Evolutionary conservation across 2,113 vertebrate genomes (phyloP).

Genomic region (Merops nubicus): DNA sequence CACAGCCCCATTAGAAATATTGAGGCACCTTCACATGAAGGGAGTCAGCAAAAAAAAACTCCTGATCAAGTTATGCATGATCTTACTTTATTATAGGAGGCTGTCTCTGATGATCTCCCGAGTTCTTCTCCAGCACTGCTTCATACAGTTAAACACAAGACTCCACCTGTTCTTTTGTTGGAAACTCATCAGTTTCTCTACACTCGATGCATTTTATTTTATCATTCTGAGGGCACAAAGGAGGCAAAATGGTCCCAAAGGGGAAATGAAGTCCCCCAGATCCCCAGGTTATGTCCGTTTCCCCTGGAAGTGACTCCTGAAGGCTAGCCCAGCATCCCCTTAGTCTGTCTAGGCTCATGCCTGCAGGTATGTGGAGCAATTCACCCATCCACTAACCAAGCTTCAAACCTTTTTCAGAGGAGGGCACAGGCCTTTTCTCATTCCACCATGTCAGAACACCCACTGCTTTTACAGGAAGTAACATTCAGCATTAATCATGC

Average conservation of each 20-base stretch:
- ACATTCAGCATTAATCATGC: background rate
- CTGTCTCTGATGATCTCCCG: fast-evolving
- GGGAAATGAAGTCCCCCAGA: background rate
- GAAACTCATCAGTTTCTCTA: background rate
- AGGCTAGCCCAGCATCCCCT: background rate
- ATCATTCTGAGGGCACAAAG: background rate
- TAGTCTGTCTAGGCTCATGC: background rate
- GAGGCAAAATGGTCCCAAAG: background rate
- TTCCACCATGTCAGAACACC: background rate
- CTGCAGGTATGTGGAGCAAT: background rate
- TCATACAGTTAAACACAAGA: background rate
- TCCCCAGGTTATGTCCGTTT: fast-evolving
- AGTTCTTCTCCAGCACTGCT: background rate
- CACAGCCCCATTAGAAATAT: background rate
- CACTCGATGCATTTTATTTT: background rate
- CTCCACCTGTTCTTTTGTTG: background rate
- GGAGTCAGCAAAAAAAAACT: background rate
- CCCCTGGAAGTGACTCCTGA: too few species aligned
- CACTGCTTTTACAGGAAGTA: background rate
- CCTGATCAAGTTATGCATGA: fast-evolving
- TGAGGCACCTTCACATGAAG: background rate
- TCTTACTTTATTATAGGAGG: background rate
- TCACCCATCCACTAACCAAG: background rate
- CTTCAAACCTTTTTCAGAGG: background rate
- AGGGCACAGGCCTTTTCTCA: background rate